phyloP scores from a whole-genome alignment of 2,888 invertebrate species.

The Steinernema carpocapsae region DNA sequence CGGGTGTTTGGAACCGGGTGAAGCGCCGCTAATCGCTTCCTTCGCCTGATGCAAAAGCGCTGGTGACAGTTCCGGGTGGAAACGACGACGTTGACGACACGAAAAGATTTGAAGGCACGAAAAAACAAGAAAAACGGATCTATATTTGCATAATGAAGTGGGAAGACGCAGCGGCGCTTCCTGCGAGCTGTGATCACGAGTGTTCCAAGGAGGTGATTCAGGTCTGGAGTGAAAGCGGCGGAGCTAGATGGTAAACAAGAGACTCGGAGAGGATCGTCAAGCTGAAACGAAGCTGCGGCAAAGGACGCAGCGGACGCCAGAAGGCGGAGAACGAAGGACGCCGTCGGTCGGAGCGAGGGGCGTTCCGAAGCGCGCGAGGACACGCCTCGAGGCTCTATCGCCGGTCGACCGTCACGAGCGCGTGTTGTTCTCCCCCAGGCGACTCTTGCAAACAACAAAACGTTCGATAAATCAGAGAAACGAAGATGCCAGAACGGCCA shows the following conservation, averaged over 20 bases:
- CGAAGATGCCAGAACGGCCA: too few relatives aligned
- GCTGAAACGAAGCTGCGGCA: not conserved
- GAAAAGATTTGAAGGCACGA: not conserved
- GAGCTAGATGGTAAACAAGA: slow-evolving; percentile 1
- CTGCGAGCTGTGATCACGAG: not conserved
- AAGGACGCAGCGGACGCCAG: not conserved
- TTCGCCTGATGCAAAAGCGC: too few relatives aligned
- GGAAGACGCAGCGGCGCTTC: not conserved
- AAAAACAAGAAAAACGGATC: not conserved
- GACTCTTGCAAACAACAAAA: not conserved
- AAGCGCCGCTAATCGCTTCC: not conserved
- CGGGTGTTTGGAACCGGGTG: not conserved
- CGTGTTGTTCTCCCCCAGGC: not conserved
- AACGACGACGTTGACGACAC: not conserved
- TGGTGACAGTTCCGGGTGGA: not conserved
- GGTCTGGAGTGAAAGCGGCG: not conserved
- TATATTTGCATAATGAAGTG: not conserved
- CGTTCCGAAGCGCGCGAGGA: not conserved
- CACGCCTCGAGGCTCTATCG: not conserved
- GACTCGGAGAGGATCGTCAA: not conserved
- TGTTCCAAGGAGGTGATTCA: not conserved
- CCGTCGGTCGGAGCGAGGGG: too few relatives aligned
- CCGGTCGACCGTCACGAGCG: not conserved
- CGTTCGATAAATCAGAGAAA: not conserved
- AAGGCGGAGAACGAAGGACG: not conserved